Percentiles rank a stretch among this genome's conserved stretches.
Evolutionary conservation across 2,888 invertebrate species (phyloP).

Genomic region (Orthonychiurus folsomi): DNA sequence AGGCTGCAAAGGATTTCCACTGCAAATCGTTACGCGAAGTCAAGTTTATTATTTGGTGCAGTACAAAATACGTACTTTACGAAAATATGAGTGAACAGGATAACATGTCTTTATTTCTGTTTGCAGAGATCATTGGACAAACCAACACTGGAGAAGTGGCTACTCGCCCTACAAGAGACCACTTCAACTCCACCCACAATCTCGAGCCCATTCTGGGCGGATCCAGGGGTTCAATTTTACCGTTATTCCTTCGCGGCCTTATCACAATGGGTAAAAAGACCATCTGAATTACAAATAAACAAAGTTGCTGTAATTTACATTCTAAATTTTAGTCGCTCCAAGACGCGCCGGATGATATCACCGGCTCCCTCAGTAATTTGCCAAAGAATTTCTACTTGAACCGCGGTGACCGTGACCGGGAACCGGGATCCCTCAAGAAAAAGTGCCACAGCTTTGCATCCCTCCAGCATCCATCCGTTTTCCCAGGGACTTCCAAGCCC

Average conservation of each 20-base stretch:
- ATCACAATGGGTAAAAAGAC: conserved; percentile 35
- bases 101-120: not conserved
- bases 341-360: conserved; percentile 29
- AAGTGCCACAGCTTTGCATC: conserved; percentile 37
- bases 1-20: conserved; percentile 35
- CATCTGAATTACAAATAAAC: not conserved
- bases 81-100: too few relatives aligned
- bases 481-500: not conserved
- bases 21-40: conserved; percentile 37
- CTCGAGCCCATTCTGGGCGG: conserved; percentile 26
- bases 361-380: conserved; percentile 24
- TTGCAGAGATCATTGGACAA: conserved; percentile 47
- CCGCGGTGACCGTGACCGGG: not conserved
- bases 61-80: not conserved
- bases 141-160: conserved; percentile 49
- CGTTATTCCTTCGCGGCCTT: conserved; percentile 27
- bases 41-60: conserved; percentile 38
- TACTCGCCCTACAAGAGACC: conserved; percentile 48
- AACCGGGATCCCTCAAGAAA: conserved; percentile 18
- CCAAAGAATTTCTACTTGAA: conserved; percentile 31
- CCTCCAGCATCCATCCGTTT: conserved; percentile 12
- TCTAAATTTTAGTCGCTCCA: conserved; percentile 27
- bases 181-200: conserved; percentile 31
- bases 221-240: conserved; percentile 32
- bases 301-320: too few relatives aligned